A percentile compares a stretch with the other conserved stretches of the same genome.
These are phyloP conservation scores for Onychostruthus taczanowskii DNA, from an alignment of 2,113 vertebrate species.

Conservation along the genomic window DNA sequence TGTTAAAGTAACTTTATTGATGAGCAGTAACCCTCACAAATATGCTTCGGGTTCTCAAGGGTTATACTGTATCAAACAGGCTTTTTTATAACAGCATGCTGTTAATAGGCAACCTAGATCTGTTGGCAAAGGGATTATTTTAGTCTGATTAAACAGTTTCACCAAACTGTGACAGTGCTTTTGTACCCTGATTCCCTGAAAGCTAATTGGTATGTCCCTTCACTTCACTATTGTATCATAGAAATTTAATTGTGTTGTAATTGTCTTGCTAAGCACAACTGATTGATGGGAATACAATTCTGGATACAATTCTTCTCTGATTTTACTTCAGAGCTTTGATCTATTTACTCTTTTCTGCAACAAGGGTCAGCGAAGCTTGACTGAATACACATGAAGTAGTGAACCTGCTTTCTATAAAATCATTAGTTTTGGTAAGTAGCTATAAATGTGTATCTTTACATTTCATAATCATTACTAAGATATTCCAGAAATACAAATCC, in stretches of 20 bases:
- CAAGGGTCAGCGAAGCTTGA: neutral
- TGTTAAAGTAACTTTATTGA: neutral
- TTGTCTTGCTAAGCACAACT: neutral
- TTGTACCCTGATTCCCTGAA: neutral
- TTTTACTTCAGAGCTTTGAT: neutral
- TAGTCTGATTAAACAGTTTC: neutral
- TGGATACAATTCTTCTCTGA: neutral
- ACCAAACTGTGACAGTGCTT: neutral
- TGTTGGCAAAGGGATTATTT: neutral
- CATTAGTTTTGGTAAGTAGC: neutral
- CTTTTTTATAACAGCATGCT: rapidly evolving
- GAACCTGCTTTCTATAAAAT: neutral
- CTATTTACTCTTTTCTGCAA: neutral
- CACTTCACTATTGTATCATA: neutral
- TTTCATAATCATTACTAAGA: neutral
- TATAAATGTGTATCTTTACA: neutral
- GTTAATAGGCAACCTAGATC: neutral
- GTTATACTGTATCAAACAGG: neutral
- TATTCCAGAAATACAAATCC: neutral
- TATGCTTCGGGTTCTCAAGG: neutral
- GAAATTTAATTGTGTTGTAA: neutral
- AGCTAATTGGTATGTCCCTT: neutral
- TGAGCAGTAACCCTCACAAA: neutral
- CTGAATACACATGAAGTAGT: neutral
- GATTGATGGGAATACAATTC: neutral